Evolutionary conservation across 2,113 vertebrate genomes (phyloP).

Genomic region (Ptyas mucosa): DNA sequence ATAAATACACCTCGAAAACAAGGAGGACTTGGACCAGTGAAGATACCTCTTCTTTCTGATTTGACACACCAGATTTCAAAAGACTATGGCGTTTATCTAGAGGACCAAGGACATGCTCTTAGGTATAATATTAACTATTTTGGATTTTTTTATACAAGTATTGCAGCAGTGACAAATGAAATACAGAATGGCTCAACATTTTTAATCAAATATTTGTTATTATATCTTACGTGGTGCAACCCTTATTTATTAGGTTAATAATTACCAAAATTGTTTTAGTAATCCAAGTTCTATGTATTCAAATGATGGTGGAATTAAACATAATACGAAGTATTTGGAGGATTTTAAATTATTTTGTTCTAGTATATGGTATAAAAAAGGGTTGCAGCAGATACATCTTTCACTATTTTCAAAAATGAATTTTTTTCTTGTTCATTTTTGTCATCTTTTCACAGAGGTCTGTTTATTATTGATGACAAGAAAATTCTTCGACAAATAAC

Average conservation of each 20-base stretch:
- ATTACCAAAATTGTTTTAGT: neutral
- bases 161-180: neutral
- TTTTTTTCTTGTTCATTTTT: neutral
- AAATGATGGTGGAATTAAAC: neutral
- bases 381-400: neutral
- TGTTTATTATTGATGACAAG: constrained; percentile 94
- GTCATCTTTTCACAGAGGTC: constrained; percentile 75
- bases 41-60: constrained; percentile 92
- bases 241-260: neutral
- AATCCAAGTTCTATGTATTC: neutral
- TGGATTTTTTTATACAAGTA: neutral
- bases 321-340: neutral
- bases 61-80: constrained; percentile 94
- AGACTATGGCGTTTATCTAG: constrained; percentile 93
- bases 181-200: neutral
- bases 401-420: neutral
- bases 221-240: neutral
- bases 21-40: constrained; percentile 90
- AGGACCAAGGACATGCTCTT: constrained; percentile 92
- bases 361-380: neutral
- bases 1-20: constrained; percentile 93
- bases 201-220: neutral
- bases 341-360: neutral
- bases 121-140: constrained; percentile 69
- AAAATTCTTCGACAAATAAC: constrained; percentile 92